Evolutionary conservation across 2,888 invertebrate genomes (phyloP), one percentile per base, ranked within the genome.

Genomic region (Tineola bisselliella): DNA sequence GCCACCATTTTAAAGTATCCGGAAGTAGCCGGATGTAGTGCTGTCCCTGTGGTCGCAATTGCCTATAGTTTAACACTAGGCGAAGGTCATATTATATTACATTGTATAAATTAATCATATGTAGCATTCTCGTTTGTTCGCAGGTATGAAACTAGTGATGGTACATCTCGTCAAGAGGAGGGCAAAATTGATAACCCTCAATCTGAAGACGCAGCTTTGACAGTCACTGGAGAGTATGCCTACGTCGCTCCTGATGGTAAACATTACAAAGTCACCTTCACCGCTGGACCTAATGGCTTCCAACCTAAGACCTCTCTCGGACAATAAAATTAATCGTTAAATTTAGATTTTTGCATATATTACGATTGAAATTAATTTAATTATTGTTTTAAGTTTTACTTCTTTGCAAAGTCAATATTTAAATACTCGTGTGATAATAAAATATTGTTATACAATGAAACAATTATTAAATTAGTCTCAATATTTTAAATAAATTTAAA

Each of bases 131-230:
- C 6, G 6, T 4, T 25, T 38, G 3, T 38, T 38, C 38, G 66
- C 79, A 89, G 91, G 30, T 91, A 88, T 63, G 91, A 91, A 69
- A 90, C 91, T 19, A 91, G 91, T 67, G 91, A 92, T 65, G 91
- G 91, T 57, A 90, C 90, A 60, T 88, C 89, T 13, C 84, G 90
- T 62, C 88, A 89, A 65, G 92, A 92, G 71, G 88, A 90, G 68
- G 92, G 90, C 18, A 88, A 89, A 64, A 69, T 92, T 1, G 91
- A 92, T 78, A 88, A 89, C 63, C 92, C 91, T 61, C 82, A 89
- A 17, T 79, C 86, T 0, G 91, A 92, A 63, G 89, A 91, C 65
- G 91, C 91, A 65, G 87, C 90, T 4, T 77, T 91, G 3, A 88
- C 89, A 0, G 90, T 92, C 3, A 89, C 87, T 10, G 92, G 92